A percentile compares a stretch with the other conserved stretches of the same genome.
These are phyloP conservation scores for Eilema caniola DNA, from an alignment of 2,888 invertebrate genomes.

Conservation along the genomic window DNA sequence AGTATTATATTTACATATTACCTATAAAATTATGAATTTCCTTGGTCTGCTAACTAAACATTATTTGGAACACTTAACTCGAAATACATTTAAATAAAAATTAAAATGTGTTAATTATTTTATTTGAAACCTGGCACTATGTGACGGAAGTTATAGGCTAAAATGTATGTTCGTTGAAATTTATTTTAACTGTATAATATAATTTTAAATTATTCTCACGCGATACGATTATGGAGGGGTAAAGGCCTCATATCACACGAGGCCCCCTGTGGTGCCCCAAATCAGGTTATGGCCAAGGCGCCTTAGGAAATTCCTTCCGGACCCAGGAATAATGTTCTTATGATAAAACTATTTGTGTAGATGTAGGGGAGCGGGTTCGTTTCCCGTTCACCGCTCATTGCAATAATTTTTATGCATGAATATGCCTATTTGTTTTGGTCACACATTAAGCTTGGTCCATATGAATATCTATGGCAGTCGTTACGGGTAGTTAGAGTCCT, in stretches of 20 bases:
- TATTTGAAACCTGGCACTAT: background rate
- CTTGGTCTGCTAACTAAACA: background rate
- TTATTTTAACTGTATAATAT: background rate
- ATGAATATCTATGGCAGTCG: no score
- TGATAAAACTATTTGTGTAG: background rate
- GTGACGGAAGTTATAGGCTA: conserved; percentile 1
- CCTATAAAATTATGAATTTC: background rate
- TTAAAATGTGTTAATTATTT: background rate
- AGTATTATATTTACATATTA: background rate
- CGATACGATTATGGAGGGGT: conserved; percentile 1
- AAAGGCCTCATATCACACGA: background rate
- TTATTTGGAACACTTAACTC: background rate
- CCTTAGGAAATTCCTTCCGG: background rate
- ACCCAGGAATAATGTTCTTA: background rate
- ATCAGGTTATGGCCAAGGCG: background rate
- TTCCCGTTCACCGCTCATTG: no score
- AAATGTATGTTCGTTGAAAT: background rate
- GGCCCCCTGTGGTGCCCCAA: background rate
- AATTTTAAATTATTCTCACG: conserved; percentile 3
- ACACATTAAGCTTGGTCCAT: no score
- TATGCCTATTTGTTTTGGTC: no score
- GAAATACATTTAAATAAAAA: background rate
- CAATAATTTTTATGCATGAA: no score
- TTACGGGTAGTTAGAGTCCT: no score
- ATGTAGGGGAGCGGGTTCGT: no score